Conservation (phyloP, 2,113 vertebrate species). For the Nerophis lumbriciformis region DNA sequence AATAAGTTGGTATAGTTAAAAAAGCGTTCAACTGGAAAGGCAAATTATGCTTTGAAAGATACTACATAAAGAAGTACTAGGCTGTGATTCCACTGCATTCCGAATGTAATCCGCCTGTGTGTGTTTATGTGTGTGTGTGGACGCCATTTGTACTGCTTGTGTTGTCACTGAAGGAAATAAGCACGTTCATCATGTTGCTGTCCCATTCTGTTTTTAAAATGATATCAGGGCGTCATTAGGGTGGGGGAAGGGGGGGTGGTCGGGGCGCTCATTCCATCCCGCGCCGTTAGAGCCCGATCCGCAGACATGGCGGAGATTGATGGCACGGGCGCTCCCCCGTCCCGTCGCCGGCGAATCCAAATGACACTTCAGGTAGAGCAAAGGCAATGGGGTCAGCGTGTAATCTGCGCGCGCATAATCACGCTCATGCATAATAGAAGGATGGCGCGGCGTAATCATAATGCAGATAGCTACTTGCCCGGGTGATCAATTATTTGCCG, state of each 20-base stretch:
- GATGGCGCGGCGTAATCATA: conserved; percentile 35
- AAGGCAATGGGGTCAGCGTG: conserved; percentile 64
- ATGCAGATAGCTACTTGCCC: conserved; percentile 38
- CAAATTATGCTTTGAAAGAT: too few relatives aligned
- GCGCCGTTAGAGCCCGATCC: conserved; percentile 36
- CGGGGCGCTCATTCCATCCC: conserved; percentile 15
- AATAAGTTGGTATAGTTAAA: too few relatives aligned
- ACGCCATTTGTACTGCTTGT: conserved; percentile 50
- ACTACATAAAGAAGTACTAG: too few relatives aligned
- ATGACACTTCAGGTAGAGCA: conserved; percentile 63
- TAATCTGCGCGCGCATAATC: conserved; percentile 61
- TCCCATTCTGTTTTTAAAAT: conserved; percentile 53
- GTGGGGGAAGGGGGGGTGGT: conserved; percentile 6
- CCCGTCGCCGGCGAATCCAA: conserved; percentile 44
- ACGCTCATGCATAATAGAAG: conserved; percentile 63
- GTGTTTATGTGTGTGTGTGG: conserved; percentile 7
- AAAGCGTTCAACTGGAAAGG: too few relatives aligned
- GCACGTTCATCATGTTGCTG: conserved; percentile 60
- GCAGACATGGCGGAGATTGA: conserved; percentile 50
- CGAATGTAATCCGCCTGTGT: not conserved
- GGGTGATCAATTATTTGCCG: conserved; percentile 42
- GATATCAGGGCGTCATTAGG: conserved; percentile 57
- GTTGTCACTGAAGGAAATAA: conserved; percentile 62
- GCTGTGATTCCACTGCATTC: too few relatives aligned
- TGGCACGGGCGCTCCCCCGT: conserved; percentile 32